A percentile compares a stretch with the other conserved stretches of the same genome.
Evolutionary conservation across 2,797 vertebrate genomes (phyloP).

Genomic region (Mus spretus): DNA sequence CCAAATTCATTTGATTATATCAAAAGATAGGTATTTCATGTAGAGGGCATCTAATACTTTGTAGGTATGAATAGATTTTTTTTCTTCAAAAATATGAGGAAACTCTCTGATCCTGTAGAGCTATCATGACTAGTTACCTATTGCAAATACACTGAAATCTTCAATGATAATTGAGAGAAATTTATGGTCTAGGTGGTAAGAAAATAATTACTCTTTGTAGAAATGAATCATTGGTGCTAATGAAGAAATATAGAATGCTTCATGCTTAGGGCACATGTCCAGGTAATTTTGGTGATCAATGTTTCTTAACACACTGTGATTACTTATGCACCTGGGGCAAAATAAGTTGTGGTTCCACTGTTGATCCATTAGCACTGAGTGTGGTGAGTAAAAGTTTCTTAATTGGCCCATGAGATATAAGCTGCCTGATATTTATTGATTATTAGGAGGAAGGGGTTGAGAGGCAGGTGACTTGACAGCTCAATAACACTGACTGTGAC

Average conservation of each 20-base stretch:
- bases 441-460: background rate
- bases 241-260: conserved; percentile 40
- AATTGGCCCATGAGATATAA: conserved; percentile 46
- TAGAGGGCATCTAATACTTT: conserved; percentile 46
- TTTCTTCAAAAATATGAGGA: background rate
- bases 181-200: conserved; percentile 15
- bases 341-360: conserved; percentile 62
- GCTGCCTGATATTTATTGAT: conserved; percentile 69
- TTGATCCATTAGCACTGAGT: conserved; percentile 73
- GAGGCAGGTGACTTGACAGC: conserved; percentile 35
- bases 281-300: conserved; percentile 54
- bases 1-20: conserved; percentile 27
- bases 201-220: conserved; percentile 66
- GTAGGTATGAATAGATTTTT: conserved; percentile 37
- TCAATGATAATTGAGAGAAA: conserved; percentile 58
- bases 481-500: conserved; percentile 4
- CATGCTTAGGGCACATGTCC: conserved; percentile 40
- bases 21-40: conserved; percentile 25
- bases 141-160: conserved; percentile 5
- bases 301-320: conserved; percentile 22
- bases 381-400: conserved; percentile 67
- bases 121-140: conserved; percentile 28
- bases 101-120: background rate
- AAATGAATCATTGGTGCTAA: conserved; percentile 59
- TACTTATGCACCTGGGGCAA: conserved; percentile 53